Evolutionary conservation across 2,797 vertebrate genomes (phyloP).

Genomic region (Nannoperca obscura): DNA sequence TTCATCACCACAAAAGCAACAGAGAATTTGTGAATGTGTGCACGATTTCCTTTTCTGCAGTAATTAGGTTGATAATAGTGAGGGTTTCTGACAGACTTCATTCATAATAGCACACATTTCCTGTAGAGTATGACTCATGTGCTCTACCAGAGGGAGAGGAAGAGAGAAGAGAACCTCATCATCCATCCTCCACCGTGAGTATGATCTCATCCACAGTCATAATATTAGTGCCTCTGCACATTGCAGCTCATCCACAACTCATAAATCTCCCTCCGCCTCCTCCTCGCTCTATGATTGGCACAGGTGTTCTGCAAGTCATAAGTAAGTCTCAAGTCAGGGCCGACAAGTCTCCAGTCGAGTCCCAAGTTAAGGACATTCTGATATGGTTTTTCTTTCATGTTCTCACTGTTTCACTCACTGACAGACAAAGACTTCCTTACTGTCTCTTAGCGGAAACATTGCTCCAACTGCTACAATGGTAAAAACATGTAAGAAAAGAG

Average conservation of each 20-base stretch:
- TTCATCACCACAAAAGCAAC: slow-evolving; percentile 41
- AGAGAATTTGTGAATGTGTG: slow-evolving; percentile 39
- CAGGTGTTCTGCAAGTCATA: slow-evolving; percentile 10
- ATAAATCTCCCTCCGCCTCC: slow-evolving; percentile 45
- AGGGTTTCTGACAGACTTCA: slow-evolving; percentile 61
- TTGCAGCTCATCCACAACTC: slow-evolving; percentile 57
- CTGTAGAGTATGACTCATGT: slow-evolving; percentile 73
- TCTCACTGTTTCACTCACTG: too few species aligned
- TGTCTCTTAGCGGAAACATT: neutral
- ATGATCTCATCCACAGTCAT: slow-evolving; percentile 83
- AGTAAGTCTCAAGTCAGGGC: neutral
- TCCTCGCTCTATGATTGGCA: neutral
- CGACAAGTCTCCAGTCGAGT: neutral
- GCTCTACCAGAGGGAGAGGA: slow-evolving; percentile 35
- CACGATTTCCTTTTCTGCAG: slow-evolving; percentile 35
- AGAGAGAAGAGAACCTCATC: slow-evolving; percentile 54
- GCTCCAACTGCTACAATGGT: neutral
- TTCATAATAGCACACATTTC: slow-evolving; percentile 74
- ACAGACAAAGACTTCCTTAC: too few species aligned
- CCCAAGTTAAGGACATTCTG: neutral
- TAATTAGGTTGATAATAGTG: slow-evolving; percentile 58
- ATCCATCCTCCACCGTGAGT: slow-evolving; percentile 64
- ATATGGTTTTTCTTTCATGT: too few species aligned
- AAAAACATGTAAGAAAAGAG: slow-evolving; percentile 7
- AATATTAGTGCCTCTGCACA: slow-evolving; percentile 66